These are phyloP conservation scores for Eulemur mongoz DNA, from an alignment of 2,797 vertebrate genomes.

Conservation along the genomic window DNA sequence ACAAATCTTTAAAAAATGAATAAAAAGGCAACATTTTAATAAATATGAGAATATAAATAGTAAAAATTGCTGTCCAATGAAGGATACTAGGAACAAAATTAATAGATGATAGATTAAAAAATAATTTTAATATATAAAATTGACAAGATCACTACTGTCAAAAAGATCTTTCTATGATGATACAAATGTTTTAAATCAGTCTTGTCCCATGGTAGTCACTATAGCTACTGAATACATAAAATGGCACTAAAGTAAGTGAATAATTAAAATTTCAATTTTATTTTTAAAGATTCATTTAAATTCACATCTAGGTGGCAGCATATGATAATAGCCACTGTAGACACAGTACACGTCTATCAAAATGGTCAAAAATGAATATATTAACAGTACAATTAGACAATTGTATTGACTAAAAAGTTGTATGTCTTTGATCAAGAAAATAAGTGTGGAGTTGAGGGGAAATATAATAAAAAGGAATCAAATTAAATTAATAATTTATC, in stretches of 20 bases:
- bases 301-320: too few species aligned
- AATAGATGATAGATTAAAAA: neutral
- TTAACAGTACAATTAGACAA: neutral
- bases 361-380: neutral
- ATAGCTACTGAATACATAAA: too few species aligned
- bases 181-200: neutral
- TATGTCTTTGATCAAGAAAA: neutral
- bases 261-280: neutral
- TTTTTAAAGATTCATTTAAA: too few species aligned
- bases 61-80: neutral
- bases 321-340: too few species aligned
- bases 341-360: neutral
- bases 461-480: neutral
- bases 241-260: neutral
- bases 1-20: neutral
- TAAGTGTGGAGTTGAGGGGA: neutral
- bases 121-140: neutral
- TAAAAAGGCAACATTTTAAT: neutral
- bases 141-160: neutral
- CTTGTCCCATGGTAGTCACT: neutral
- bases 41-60: neutral
- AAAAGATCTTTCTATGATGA: neutral
- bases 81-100: neutral
- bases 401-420: neutral
- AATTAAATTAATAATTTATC: neutral